Evolutionary conservation across 2,888 invertebrate species (phyloP).

Genomic region (Epirrhoe tristata): DNA sequence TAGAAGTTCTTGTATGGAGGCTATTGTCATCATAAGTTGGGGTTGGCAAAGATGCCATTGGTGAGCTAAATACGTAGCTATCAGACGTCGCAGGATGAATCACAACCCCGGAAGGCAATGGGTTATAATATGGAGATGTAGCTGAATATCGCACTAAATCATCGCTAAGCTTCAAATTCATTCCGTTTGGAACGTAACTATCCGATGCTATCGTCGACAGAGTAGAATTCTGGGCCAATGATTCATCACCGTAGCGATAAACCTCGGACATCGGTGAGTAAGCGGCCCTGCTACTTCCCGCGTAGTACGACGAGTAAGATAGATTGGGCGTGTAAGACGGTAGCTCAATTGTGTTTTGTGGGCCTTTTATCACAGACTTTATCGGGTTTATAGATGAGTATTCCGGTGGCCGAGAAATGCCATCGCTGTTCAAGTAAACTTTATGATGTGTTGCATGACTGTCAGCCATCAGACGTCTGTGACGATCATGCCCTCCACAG

Average conservation of each 20-base stretch:
- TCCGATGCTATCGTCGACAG: constrained; percentile 68
- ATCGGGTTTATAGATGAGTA: constrained; percentile 66
- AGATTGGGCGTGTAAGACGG: constrained; percentile 78
- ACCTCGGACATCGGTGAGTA: constrained; percentile 79
- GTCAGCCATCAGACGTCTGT: constrained; percentile 73
- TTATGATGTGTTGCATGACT: constrained; percentile 73
- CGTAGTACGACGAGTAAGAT: constrained; percentile 75
- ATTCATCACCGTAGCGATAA: constrained; percentile 80
- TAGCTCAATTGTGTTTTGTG: constrained; percentile 69
- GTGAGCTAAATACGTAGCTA: constrained; percentile 62
- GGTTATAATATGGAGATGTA: constrained; percentile 67
- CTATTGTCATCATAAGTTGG: constrained; percentile 72
- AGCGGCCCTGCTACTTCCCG: constrained; percentile 62
- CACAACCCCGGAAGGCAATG: constrained; percentile 62
- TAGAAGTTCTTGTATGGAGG: constrained; percentile 59
- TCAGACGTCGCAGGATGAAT: constrained; percentile 68
- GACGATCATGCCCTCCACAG: constrained; percentile 78
- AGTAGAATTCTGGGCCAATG: constrained; percentile 72
- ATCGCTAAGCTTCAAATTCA: constrained; percentile 72
- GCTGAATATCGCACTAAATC: constrained; percentile 68
- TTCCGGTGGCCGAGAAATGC: constrained; percentile 67
- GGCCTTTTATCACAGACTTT: constrained; percentile 72
- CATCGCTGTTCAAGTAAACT: constrained; percentile 67
- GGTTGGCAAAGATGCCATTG: constrained; percentile 59
- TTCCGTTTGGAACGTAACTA: constrained; percentile 77